Evolutionary conservation across 2,888 invertebrate genomes (phyloP), one percentile per base, ranked within the genome.

Genomic region (Drosophila antonietae): DNA sequence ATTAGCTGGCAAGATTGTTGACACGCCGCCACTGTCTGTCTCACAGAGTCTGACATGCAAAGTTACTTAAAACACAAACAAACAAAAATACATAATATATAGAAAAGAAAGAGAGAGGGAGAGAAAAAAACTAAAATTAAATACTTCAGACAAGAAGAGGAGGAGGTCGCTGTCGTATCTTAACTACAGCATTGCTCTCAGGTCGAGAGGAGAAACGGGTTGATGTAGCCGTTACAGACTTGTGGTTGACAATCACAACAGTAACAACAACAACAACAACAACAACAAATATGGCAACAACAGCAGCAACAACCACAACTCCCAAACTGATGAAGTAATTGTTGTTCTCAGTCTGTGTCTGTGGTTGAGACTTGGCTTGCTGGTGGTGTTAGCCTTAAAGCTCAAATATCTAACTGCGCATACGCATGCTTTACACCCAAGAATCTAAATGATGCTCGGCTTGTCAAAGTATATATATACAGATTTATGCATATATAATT

Each of bases 1-100:
- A 85, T 85, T 88, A 85, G 88, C 86, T 74, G 78, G 69, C 70
- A 68, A 75, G 79, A 81, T 78, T 78, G 71, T 86, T 88, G 83
- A 86, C 84, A 83, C 71, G 81, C 80, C 67, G 78, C 64, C 70
- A 53, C 73, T 59, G 77, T 62, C 77, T 47, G 63, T 51, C 60
- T 59, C 64, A 52, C 57, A 75, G 55, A 74, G 85, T 60, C 86
- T 80, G 88, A 85, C 84, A 85, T 85, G 84, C 84, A 85, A 85
- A 85, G 83, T 86, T 85, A 88, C 88, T 84, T 88, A 85, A 86
- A 86, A 59, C 63, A 71, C 70, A 74, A 69, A 28, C 28, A 28
- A 75, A 58, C 61, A 47, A 31, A 57, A 47, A 60, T 35, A 56
- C 15, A 56, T 33, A 53, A 56, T 14, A 43, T 3, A 41, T n/a